phyloP scores from a whole-genome alignment of 2,888 invertebrate species.

The Willowsia nigromaculata region DNA sequence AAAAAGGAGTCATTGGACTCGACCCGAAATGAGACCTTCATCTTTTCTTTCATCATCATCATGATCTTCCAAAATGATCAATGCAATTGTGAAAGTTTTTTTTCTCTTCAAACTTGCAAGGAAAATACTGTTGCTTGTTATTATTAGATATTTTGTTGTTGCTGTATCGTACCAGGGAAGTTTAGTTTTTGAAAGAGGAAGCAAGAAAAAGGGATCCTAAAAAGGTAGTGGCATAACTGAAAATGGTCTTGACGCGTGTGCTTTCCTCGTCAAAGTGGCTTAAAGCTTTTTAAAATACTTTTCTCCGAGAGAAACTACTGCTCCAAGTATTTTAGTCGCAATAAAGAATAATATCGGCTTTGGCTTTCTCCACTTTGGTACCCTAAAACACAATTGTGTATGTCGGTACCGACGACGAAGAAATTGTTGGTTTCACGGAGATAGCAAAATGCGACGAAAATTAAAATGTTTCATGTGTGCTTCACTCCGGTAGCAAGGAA shows the following conservation, averaged over 20 bases:
- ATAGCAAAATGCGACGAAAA: not conserved
- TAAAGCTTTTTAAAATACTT: slow-evolving; percentile 9
- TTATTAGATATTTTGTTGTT: not conserved
- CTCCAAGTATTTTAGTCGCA: not conserved
- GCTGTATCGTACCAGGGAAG: not conserved
- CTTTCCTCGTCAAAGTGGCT: slow-evolving; percentile 31
- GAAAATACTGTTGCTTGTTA: not conserved
- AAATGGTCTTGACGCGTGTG: slow-evolving; percentile 39
- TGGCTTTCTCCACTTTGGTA: no score
- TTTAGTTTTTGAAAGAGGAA: not conserved
- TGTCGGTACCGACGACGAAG: no score
- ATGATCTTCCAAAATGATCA: not conserved
- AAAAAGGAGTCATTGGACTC: slow-evolving; percentile 40
- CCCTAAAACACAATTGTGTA: no score
- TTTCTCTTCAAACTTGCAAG: not conserved
- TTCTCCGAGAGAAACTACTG: not conserved
- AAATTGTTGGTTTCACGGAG: no score
- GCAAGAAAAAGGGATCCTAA: not conserved
- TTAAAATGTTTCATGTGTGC: not conserved
- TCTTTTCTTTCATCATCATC: not conserved
- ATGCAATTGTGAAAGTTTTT: slow-evolving; percentile 3
- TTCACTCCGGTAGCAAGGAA: not conserved
- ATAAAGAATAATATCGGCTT: no score
- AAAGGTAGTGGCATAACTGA: not conserved
- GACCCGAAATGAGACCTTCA: slow-evolving; percentile 41